phyloP scores from a whole-genome alignment of 2,113 vertebrate genomes.

The Phalacrocorax aristotelis region DNA sequence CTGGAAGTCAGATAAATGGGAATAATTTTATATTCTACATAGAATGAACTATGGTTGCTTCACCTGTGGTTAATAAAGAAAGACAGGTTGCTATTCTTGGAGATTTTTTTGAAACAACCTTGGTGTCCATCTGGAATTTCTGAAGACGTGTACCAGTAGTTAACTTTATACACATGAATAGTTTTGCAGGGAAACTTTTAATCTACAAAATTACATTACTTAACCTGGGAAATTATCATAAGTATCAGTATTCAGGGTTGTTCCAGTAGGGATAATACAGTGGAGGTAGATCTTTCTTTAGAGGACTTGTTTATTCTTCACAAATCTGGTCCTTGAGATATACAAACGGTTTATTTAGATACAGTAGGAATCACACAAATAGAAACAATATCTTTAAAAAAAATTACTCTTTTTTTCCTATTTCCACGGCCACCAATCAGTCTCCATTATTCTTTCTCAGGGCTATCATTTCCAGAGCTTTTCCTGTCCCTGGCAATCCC shows the following conservation, averaged over 20 bases:
- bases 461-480: conserved; percentile 8
- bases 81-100: background rate
- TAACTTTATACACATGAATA: background rate
- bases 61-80: background rate
- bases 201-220: background rate
- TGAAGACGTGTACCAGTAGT: background rate
- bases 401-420: background rate
- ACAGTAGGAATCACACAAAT: background rate
- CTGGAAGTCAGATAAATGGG: background rate
- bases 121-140: background rate
- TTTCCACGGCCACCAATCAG: background rate
- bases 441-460: conserved; percentile 2
- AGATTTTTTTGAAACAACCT: background rate
- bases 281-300: background rate
- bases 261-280: background rate
- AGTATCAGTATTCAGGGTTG: background rate
- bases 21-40: background rate
- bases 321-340: background rate
- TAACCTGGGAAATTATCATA: background rate
- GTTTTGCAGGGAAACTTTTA: background rate
- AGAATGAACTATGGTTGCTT: background rate
- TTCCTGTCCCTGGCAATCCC: background rate
- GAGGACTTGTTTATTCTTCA: background rate
- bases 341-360: background rate
- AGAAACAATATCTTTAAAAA: background rate